Percentiles rank a stretch among this genome's conserved stretches.
phyloP scores from a whole-genome alignment of 2,797 vertebrate species.

The Muscicapa comitata region DNA sequence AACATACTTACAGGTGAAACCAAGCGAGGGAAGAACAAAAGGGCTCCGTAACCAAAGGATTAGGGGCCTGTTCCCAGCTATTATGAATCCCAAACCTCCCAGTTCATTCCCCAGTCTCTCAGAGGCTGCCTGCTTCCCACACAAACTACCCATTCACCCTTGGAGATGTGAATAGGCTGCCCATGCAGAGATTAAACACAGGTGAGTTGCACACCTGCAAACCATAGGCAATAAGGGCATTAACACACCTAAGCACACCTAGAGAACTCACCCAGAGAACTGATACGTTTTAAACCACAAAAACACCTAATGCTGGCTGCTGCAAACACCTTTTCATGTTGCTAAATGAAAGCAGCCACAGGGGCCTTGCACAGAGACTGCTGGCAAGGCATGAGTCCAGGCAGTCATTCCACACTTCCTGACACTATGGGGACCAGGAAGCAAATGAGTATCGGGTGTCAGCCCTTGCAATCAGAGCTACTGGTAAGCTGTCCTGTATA shows the following conservation, averaged over 20 bases:
- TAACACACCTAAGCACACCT: neutral
- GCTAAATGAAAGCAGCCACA: neutral
- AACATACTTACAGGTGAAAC: neutral
- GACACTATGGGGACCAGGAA: accelerated
- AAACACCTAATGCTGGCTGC: neutral
- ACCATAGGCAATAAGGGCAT: accelerated
- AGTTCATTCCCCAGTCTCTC: neutral
- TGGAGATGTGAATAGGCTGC: neutral
- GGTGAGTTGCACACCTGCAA: neutral
- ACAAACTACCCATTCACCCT: neutral
- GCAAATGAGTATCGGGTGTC: accelerated
- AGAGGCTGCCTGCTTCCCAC: neutral
- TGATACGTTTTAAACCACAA: neutral
- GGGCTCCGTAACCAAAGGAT: neutral
- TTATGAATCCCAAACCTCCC: neutral
- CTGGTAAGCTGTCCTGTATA: accelerated
- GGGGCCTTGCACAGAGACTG: neutral
- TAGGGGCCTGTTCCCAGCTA: neutral
- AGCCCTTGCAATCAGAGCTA: neutral
- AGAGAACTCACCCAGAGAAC: neutral
- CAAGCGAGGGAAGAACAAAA: neutral
- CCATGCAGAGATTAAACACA: neutral
- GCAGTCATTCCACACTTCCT: neutral
- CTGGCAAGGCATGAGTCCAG: neutral
- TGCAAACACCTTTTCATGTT: neutral